Conservation (phyloP, 1,140 invertebrate genomes). For the Ylistrum balloti region DNA sequence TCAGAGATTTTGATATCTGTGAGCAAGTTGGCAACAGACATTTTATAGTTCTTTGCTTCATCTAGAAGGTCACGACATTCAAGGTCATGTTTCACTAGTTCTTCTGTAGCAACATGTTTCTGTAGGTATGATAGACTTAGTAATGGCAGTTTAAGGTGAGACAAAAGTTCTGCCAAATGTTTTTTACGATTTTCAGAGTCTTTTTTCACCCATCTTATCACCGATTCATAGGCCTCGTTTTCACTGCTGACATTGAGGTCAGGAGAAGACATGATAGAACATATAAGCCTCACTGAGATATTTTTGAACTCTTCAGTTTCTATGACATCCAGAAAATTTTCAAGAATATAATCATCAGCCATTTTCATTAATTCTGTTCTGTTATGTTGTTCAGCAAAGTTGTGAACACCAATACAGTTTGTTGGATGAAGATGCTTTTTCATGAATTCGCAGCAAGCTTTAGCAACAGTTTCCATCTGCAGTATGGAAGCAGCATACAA, state of each 20-base stretch:
- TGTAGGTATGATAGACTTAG: slow-evolving; percentile 77
- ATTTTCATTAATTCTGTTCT: slow-evolving; percentile 77
- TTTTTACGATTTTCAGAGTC: slow-evolving; percentile 66
- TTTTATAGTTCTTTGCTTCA: slow-evolving; percentile 80
- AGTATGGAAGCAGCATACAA: slow-evolving; percentile 81
- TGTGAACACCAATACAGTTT: slow-evolving; percentile 81
- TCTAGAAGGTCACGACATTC: slow-evolving; percentile 81
- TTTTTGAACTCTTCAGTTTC: slow-evolving; percentile 77
- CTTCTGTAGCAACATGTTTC: slow-evolving; percentile 78
- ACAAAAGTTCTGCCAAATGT: slow-evolving; percentile 75
- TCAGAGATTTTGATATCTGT: slow-evolving; percentile 75
- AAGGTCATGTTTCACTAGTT: slow-evolving; percentile 76
- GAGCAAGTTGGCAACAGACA: slow-evolving; percentile 79
- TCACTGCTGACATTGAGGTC: slow-evolving; percentile 79
- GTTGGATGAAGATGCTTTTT: slow-evolving; percentile 79
- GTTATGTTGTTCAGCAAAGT: slow-evolving; percentile 81
- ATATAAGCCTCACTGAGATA: slow-evolving; percentile 71
- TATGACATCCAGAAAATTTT: slow-evolving; percentile 79
- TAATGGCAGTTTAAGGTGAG: slow-evolving; percentile 80
- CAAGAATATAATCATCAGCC: slow-evolving; percentile 78
- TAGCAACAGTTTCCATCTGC: slow-evolving; percentile 80
- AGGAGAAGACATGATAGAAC: slow-evolving; percentile 71
- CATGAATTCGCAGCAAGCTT: slow-evolving; percentile 81
- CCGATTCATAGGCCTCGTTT: slow-evolving; percentile 78
- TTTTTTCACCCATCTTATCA: slow-evolving; percentile 80